Evolutionary conservation across 2,888 invertebrate species (phyloP).

Genomic region (Pterobdella sp.): DNA sequence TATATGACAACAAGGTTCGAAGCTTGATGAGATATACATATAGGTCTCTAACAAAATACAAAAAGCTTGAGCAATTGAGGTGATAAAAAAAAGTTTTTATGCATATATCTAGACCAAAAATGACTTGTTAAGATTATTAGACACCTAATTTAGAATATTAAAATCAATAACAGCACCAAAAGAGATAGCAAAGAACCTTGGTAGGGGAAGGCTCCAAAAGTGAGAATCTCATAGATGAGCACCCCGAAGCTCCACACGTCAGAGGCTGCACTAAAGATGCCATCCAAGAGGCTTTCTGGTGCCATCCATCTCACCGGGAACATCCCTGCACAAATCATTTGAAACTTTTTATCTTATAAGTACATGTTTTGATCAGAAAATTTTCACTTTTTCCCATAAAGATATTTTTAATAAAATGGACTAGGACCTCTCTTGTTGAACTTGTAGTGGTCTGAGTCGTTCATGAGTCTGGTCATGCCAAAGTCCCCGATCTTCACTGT

Average conservation of each 20-base stretch:
- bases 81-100: not conserved
- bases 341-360: no score
- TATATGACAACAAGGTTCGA: not conserved
- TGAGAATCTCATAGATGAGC: constrained; percentile 71
- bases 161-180: not conserved
- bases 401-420: not conserved
- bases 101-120: not conserved
- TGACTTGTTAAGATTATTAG: not conserved
- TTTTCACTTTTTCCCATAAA: not conserved
- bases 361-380: no score
- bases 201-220: constrained; percentile 83
- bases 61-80: no score
- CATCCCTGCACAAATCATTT: no score
- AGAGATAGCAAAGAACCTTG: constrained; percentile 57
- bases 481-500: constrained; percentile 74
- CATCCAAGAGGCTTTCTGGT: constrained; percentile 73
- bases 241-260: constrained; percentile 90
- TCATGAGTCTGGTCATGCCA: constrained; percentile 81
- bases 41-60: not conserved
- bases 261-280: constrained; percentile 74
- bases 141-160: not conserved
- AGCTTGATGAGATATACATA: not conserved
- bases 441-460: constrained; percentile 79
- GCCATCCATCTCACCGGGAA: constrained; percentile 88
- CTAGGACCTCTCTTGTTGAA: constrained; percentile 65